phyloP scores from a whole-genome alignment of 2,797 vertebrate genomes.

The Onychomys arenicola region DNA sequence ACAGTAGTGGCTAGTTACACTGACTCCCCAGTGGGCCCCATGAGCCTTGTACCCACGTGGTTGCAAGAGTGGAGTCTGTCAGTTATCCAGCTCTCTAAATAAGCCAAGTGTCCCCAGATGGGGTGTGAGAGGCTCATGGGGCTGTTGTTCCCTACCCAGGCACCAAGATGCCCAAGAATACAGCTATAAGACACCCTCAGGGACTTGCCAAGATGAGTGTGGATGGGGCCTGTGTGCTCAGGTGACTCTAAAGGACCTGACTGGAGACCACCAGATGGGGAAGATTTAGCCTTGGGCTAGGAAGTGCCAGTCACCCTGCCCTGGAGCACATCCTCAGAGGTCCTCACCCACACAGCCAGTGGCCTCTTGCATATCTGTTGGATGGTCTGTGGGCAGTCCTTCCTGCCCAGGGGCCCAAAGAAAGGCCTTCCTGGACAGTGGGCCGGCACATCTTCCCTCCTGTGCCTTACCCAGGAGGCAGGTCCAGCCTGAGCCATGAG shows the following conservation, averaged over 20 bases:
- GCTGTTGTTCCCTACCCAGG: background rate
- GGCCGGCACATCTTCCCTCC: background rate
- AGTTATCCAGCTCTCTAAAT: background rate
- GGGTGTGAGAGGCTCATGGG: background rate
- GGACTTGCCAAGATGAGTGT: fast-evolving
- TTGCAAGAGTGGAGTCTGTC: background rate
- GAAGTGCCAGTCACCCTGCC: background rate
- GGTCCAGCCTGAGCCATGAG: fast-evolving
- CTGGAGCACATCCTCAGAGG: background rate
- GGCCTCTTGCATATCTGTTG: background rate
- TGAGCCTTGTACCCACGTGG: background rate
- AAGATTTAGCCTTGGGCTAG: background rate
- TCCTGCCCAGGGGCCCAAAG: background rate
- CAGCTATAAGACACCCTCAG: fast-evolving
- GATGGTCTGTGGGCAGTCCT: background rate
- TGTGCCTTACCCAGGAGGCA: background rate
- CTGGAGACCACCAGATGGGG: fast-evolving
- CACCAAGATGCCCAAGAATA: background rate
- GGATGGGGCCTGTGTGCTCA: fast-evolving
- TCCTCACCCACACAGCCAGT: fast-evolving
- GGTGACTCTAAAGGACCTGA: background rate
- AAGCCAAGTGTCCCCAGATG: fast-evolving
- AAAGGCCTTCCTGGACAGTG: background rate
- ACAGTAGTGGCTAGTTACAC: background rate
- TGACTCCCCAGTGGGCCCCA: background rate